A percentile compares a stretch with the other conserved stretches of the same genome.
phyloP scores from a whole-genome alignment of 2,797 vertebrate species.

The Benthosema pterotum region DNA sequence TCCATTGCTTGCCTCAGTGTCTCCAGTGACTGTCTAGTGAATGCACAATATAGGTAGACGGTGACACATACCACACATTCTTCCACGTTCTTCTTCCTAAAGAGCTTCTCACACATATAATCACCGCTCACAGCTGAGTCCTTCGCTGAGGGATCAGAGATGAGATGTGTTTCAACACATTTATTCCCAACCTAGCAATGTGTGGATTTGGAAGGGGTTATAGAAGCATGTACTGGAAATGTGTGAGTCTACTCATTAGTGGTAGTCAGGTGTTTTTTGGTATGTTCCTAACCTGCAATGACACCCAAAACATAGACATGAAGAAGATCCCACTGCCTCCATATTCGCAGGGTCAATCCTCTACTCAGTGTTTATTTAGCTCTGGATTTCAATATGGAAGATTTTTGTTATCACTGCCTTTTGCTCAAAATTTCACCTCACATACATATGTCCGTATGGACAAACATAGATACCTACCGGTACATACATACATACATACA shows the following conservation, averaged over 20 bases:
- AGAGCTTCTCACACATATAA: slow-evolving; percentile 16
- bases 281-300: slow-evolving; percentile 26
- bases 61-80: background rate
- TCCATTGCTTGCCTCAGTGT: background rate
- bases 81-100: background rate
- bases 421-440: background rate
- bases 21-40: too few species aligned
- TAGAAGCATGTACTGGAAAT: slow-evolving; percentile 43
- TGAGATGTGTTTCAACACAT: slow-evolving; percentile 51
- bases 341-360: slow-evolving; percentile 14
- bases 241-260: slow-evolving; percentile 61
- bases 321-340: slow-evolving; percentile 14
- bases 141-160: slow-evolving; percentile 9
- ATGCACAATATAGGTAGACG: too few species aligned
- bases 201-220: slow-evolving; percentile 38
- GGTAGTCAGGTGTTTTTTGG: slow-evolving; percentile 63
- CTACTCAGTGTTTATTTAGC: background rate
- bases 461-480: slow-evolving; percentile 14
- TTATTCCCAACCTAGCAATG: slow-evolving; percentile 30
- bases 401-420: too few species aligned
- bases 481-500: slow-evolving; percentile 33
- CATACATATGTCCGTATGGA: slow-evolving; percentile 21
- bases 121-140: slow-evolving; percentile 23
- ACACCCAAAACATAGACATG: slow-evolving; percentile 47
- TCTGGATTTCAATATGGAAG: too few species aligned